Base-by-base conservation (phyloP, 2,797 vertebrate genomes). In the Chrosomus eos region DNA sequence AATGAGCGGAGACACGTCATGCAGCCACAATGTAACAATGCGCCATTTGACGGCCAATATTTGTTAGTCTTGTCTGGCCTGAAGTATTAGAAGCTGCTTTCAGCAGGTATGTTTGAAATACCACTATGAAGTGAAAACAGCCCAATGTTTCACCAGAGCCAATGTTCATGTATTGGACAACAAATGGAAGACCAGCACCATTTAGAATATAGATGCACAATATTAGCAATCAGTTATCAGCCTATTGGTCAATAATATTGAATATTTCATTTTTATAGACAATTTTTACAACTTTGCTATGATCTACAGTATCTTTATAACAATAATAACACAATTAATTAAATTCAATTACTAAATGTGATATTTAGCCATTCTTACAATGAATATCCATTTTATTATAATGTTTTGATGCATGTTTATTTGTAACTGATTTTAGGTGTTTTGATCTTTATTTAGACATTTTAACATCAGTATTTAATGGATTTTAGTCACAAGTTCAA, bases 1-100 rank as follows among this genome's bases (percentile, higher is more conserved):
- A 84, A 85, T 80, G 51, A 86, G 68, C 13, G 38, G 68, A 85
- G 74, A 75, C 68, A 53, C 40, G 60, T 48, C 77, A 85, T 62
- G 64, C 58, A n/a, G 55, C n/a, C 48, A 28, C 19, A 48, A 16
- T 71, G 33, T 31, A 38, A 68, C 80, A 80, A 74, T 83, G 75
- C 51, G 23, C 73, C 31, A 26, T 26, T 73, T 60, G 80, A 51
- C 26, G 16, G 11, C 9, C 26, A n/a, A 76, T 55, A 38, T 70
- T 68, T 48, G 28, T 21, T 43, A 73, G n/a, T 67, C 72, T 74
- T 14, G 13, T 66, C 67, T 79, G 2, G 82, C 0, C 21, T 45
- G 40, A 82, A 79, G 58, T 43, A 64, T 79, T 31, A 64, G 16
- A 16, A 36, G 73, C 6, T n/a, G 33, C n/a, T 13, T 60, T 76